Conservation (phyloP, 2,113 vertebrate genomes). For the Epinephelus fuscoguttatus region DNA sequence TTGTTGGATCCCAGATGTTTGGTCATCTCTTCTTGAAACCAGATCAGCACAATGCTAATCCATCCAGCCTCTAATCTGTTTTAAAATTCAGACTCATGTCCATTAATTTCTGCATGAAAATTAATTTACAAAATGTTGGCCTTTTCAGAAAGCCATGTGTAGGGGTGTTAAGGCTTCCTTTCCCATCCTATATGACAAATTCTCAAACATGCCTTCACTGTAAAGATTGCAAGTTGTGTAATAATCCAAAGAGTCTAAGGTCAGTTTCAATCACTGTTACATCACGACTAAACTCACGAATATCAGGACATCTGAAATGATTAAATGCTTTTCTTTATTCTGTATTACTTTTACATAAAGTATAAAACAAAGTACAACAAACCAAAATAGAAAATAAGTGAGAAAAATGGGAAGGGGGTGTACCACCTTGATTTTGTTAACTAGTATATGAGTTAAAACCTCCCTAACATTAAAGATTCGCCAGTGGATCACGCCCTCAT, state of each 20-base stretch:
- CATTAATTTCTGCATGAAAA: background rate
- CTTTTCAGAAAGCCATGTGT: background rate
- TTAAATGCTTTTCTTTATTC: constrained; percentile 82
- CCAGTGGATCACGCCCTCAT: constrained; percentile 52
- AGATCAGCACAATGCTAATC: background rate
- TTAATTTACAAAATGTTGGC: background rate
- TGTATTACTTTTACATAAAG: constrained; percentile 76
- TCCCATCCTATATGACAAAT: background rate
- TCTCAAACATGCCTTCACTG: background rate
- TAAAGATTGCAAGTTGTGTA: background rate
- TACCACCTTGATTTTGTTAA: constrained; percentile 58
- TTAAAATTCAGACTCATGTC: background rate
- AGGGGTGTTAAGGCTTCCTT: background rate
- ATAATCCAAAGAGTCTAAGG: background rate
- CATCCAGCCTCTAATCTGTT: background rate
- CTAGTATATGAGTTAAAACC: constrained; percentile 40
- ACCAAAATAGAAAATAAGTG: constrained; percentile 79
- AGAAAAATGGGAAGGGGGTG: constrained; percentile 57
- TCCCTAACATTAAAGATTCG: constrained; percentile 52
- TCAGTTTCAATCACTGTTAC: background rate
- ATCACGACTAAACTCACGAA: constrained; percentile 15
- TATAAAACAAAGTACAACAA: constrained; percentile 85
- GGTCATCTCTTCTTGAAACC: background rate
- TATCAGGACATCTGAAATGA: constrained; percentile 41
- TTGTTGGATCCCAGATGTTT: background rate